These are phyloP conservation scores for Hanleya hanleyi DNA, from an alignment of 2,888 invertebrate genomes.

Conservation along the genomic window DNA sequence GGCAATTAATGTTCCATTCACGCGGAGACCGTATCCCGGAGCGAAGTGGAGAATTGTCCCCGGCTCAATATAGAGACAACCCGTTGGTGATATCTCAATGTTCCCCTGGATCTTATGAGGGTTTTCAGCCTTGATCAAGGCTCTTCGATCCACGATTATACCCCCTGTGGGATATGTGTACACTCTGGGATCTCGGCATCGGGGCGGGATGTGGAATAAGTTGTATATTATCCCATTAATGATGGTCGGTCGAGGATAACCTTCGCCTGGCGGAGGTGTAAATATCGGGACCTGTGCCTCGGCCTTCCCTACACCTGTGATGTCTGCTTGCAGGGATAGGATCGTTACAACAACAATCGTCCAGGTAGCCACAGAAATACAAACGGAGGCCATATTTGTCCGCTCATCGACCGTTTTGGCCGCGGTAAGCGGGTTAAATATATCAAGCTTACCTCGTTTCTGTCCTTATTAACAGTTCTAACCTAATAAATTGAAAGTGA, in stretches of 20 bases:
- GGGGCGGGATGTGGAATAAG: slow-evolving; percentile 47
- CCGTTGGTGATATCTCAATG: slow-evolving; percentile 54
- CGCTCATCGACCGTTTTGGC: no score
- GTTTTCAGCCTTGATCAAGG: slow-evolving; percentile 50
- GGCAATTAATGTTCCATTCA: slow-evolving; percentile 90
- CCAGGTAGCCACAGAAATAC: no score
- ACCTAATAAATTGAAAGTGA: no score
- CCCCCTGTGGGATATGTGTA: slow-evolving; percentile 39
- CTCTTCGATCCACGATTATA: slow-evolving; percentile 39
- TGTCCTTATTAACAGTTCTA: no score
- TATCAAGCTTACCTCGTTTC: no score
- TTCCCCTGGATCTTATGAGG: slow-evolving; percentile 57
- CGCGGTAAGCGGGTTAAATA: no score
- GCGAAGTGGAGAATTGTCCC: slow-evolving; percentile 93
- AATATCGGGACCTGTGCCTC: not conserved
- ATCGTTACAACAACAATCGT: no score
- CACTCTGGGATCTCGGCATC: slow-evolving; percentile 51
- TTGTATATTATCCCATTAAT: slow-evolving; percentile 60
- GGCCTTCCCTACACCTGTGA: not conserved
- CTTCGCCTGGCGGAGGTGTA: slow-evolving; percentile 55
- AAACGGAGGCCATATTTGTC: no score
- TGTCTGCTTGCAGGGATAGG: no score
- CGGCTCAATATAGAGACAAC: slow-evolving; percentile 84
- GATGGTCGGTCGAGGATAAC: slow-evolving; percentile 46
- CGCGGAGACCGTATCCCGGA: slow-evolving; percentile 93